Evolutionary conservation across 2,113 vertebrate species (phyloP).

Genomic region (Lycaon pictus): DNA sequence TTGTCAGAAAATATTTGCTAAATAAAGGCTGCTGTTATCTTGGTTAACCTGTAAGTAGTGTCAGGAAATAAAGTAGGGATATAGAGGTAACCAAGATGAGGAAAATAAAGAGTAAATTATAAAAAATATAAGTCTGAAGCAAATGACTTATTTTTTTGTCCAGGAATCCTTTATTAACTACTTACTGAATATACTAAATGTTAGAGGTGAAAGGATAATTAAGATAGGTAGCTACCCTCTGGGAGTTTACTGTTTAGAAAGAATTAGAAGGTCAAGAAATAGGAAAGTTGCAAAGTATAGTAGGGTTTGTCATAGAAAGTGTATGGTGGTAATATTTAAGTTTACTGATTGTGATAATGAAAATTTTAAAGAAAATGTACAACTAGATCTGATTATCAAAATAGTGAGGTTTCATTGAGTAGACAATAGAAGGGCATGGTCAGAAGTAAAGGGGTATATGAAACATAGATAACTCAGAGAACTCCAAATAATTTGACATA

Average conservation of each 20-base stretch:
- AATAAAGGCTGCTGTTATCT: conserved; percentile 4
- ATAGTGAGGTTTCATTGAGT: neutral
- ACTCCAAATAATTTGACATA: conserved; percentile 15
- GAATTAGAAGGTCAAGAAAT: neutral
- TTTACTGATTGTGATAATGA: neutral
- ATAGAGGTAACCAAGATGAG: neutral
- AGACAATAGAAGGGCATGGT: neutral
- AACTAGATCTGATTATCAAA: neutral
- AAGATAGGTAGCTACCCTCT: neutral
- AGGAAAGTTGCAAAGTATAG: neutral
- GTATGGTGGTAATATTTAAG: neutral
- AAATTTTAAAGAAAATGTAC: neutral
- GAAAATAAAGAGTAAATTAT: conserved; percentile 42
- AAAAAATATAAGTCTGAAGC: neutral
- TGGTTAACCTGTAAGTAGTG: neutral
- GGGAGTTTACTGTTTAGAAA: neutral
- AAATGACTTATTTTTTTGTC: neutral
- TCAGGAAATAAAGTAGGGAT: neutral
- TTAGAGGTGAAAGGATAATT: conserved; percentile 11
- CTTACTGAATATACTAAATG: neutral
- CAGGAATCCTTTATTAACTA: neutral
- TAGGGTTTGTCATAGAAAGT: neutral
- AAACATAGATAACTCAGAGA: neutral
- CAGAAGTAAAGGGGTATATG: neutral
- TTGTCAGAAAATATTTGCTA: neutral